Evolutionary conservation across 1,140 invertebrate genomes (phyloP).

Genomic region (Magallana angulata): DNA sequence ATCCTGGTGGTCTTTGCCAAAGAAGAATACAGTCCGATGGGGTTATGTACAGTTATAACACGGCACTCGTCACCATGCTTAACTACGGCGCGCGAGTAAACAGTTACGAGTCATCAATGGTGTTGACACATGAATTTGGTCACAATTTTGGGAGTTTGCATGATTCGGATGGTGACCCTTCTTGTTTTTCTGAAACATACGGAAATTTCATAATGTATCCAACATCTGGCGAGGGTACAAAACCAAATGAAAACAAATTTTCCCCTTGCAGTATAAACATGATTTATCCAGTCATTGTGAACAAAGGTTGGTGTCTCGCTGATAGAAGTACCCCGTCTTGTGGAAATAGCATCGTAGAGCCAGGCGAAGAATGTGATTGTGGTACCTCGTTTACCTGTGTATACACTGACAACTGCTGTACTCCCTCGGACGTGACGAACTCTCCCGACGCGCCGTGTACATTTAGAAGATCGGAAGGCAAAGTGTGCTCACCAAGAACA

Average conservation of each 20-base stretch:
- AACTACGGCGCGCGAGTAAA: slow-evolving; percentile 59
- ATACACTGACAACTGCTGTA: slow-evolving; percentile 69
- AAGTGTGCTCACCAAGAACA: slow-evolving; percentile 63
- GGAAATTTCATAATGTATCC: slow-evolving; percentile 74
- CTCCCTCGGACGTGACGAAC: slow-evolving; percentile 57
- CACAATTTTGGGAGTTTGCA: slow-evolving; percentile 74
- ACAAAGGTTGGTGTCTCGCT: slow-evolving; percentile 63
- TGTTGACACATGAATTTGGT: slow-evolving; percentile 72
- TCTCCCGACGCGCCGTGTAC: slow-evolving; percentile 64
- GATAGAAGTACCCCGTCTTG: slow-evolving; percentile 55
- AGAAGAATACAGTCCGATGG: slow-evolving; percentile 45
- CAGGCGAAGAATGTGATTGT: slow-evolving; percentile 75
- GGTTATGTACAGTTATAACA: slow-evolving; percentile 66
- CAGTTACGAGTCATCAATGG: slow-evolving; percentile 56
- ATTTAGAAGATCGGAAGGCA: slow-evolving; percentile 56
- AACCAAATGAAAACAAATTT: slow-evolving; percentile 69
- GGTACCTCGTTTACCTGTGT: slow-evolving; percentile 62
- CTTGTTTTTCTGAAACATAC: slow-evolving; percentile 58
- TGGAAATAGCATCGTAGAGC: slow-evolving; percentile 69
- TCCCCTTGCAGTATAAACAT: slow-evolving; percentile 70
- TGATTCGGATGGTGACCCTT: slow-evolving; percentile 55
- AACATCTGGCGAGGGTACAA: slow-evolving; percentile 58
- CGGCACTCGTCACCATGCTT: slow-evolving; percentile 63
- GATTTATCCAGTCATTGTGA: slow-evolving; percentile 71
- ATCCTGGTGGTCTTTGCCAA: slow-evolving; percentile 67